Percentiles rank a stretch among this genome's conserved stretches.
phyloP scores from a whole-genome alignment of 2,888 invertebrate genomes.

The Timema podura region DNA sequence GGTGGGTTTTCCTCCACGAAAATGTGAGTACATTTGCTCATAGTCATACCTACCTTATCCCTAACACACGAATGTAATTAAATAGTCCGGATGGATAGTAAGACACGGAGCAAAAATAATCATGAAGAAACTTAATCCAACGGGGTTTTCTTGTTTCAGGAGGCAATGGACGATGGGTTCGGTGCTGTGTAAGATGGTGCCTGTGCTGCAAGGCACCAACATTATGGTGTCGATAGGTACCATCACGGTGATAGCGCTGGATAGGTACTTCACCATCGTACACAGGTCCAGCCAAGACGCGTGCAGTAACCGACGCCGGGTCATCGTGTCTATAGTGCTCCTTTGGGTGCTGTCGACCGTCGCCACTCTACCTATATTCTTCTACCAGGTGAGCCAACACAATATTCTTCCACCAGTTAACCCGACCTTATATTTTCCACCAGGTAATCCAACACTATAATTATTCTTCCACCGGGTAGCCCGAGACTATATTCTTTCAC shows the following conservation, averaged over 20 bases:
- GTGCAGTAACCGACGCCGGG: constrained; percentile 34
- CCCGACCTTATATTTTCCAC: too few species aligned
- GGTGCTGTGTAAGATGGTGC: constrained; percentile 56
- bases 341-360: constrained; percentile 38
- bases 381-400: constrained; percentile 36
- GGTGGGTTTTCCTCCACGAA: too few species aligned
- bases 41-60: too few species aligned
- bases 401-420: neutral
- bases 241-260: constrained; percentile 53
- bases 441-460: too few species aligned
- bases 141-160: constrained; percentile 33
- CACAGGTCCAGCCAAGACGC: constrained; percentile 32
- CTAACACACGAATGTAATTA: too few species aligned
- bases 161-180: constrained; percentile 53
- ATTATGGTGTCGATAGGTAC: constrained; percentile 58
- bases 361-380: constrained; percentile 37
- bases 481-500: too few species aligned
- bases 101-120: too few species aligned
- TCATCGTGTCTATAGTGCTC: constrained; percentile 37
- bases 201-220: constrained; percentile 53
- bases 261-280: constrained; percentile 48
- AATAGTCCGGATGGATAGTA: too few species aligned
- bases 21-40: too few species aligned
- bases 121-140: too few species aligned
- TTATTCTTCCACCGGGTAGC: too few species aligned